phyloP scores from a whole-genome alignment of 2,797 vertebrate species.

The Microcaecilia unicolor region DNA sequence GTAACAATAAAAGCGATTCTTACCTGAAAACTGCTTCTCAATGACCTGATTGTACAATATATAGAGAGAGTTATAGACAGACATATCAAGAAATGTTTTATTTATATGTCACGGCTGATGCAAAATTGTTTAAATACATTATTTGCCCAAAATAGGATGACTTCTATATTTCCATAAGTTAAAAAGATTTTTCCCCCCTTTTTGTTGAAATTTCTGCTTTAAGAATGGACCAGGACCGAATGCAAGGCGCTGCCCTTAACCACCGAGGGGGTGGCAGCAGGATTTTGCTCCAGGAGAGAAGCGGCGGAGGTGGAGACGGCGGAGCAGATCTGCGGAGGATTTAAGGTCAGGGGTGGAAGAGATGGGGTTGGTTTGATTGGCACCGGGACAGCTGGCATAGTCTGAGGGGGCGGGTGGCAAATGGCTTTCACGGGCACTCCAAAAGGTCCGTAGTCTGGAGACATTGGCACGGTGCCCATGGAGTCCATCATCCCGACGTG shows the following conservation, averaged over 20 bases:
- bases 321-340: constrained; percentile 54
- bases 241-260: constrained; percentile 70
- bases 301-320: constrained; percentile 40
- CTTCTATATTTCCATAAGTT: too few species aligned
- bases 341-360: constrained; percentile 47
- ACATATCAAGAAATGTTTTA: constrained; percentile 8
- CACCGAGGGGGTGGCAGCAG: constrained; percentile 47
- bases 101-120: constrained; percentile 3
- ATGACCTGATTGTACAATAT: constrained; percentile 29
- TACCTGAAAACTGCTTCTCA: constrained; percentile 39
- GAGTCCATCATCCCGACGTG: constrained; percentile 87
- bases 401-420: constrained; percentile 72
- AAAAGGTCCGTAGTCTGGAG: constrained; percentile 82
- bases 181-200: neutral
- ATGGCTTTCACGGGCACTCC: constrained; percentile 82
- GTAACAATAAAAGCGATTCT: constrained; percentile 31
- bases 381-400: constrained; percentile 81
- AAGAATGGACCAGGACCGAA: constrained; percentile 74
- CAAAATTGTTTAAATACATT: neutral
- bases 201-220: neutral
- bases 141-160: neutral
- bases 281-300: constrained; percentile 61
- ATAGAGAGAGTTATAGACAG: constrained; percentile 37
- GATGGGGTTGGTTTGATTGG: constrained; percentile 94
- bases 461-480: constrained; percentile 62